Percentiles rank a stretch among this genome's conserved stretches.
Evolutionary conservation across 2,888 invertebrate genomes (phyloP).

Genomic region (Halocaridina rubra): DNA sequence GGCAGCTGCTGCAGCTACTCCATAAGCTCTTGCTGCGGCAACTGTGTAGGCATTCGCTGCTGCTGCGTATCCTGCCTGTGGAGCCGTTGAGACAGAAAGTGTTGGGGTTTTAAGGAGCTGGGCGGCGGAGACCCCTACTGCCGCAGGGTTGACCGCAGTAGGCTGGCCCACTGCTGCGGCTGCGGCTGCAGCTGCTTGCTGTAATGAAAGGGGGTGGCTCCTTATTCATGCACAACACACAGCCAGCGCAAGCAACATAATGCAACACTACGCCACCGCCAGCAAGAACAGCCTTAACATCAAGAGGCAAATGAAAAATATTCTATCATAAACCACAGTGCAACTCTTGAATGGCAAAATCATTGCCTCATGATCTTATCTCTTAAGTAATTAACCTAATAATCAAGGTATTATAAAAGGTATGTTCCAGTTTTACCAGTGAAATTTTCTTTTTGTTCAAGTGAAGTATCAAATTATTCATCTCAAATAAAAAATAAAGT

Average conservation of each 20-base stretch:
- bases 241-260: constrained; percentile 61
- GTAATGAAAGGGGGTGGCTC: constrained; percentile 63
- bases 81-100: constrained; percentile 64
- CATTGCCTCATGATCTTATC: no score
- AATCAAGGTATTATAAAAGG: no score
- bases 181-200: constrained; percentile 63
- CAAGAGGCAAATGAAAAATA: constrained; percentile 47
- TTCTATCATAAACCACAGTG: constrained; percentile 33
- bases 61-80: constrained; percentile 65
- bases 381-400: no score
- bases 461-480: no score
- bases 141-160: constrained; percentile 73
- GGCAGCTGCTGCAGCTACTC: constrained; percentile 67
- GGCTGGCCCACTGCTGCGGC: constrained; percentile 89
- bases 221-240: constrained; percentile 61
- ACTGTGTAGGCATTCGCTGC: constrained; percentile 66
- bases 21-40: constrained; percentile 66
- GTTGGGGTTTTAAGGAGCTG: constrained; percentile 63
- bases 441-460: no score
- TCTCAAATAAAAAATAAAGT: no score
- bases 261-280: constrained; percentile 53
- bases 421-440: no score
- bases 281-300: constrained; percentile 40
- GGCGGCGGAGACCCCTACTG: constrained; percentile 70
- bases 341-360: no score